Base-by-base conservation (phyloP, 1,140 invertebrate genomes). In the Brachionus rotundiformis region DNA sequence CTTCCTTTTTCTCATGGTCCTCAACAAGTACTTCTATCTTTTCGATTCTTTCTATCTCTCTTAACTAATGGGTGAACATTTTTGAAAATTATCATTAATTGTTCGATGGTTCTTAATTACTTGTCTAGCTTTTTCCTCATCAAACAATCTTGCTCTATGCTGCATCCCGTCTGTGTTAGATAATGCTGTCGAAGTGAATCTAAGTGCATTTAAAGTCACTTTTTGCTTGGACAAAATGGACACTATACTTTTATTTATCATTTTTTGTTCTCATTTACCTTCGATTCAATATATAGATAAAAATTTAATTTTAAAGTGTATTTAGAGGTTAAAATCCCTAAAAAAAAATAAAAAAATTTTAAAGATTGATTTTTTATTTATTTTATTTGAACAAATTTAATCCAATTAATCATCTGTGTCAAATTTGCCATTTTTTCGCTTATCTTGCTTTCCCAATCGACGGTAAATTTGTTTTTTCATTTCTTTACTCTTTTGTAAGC, bases 401-500 rank as follows among this genome's bases (percentile, higher is more conserved):
- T 23, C 39, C 1, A 1, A 36, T 36, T 36, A 71, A 44, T 73
- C 29, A 44, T 73, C n/a, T n/a, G n/a, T n/a, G n/a, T n/a, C 68
- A 25, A 19, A 44, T 41, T 73, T 73, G 16, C n/a, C n/a, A n/a
- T 25, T 73, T 73, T 77, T 77, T 59, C 73, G 13, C 31, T 63
- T 44, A 47, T 81, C 79, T 8, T 47, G 13, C 49, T 81, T 63
- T 16, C 79, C 79, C n/a, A 81, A 33, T 31, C 47, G 41, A 29
- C 54, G 54, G 19, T 81, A 81, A 41, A 81, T 31, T 29, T 63
- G 36, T 31, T 81, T 81, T 47, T 81, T 81, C 5, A 81, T 13
- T 31, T 81, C 41, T 49, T 81, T 81, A 49, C 47, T 63, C 31
- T 81, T 81, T 65, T 81, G 59, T 44, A 81, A 81, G 19, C 79